Percentiles rank a stretch among this genome's conserved stretches.
phyloP scores from a whole-genome alignment of 2,888 invertebrate genomes.

The Yponomeuta sedellus region DNA sequence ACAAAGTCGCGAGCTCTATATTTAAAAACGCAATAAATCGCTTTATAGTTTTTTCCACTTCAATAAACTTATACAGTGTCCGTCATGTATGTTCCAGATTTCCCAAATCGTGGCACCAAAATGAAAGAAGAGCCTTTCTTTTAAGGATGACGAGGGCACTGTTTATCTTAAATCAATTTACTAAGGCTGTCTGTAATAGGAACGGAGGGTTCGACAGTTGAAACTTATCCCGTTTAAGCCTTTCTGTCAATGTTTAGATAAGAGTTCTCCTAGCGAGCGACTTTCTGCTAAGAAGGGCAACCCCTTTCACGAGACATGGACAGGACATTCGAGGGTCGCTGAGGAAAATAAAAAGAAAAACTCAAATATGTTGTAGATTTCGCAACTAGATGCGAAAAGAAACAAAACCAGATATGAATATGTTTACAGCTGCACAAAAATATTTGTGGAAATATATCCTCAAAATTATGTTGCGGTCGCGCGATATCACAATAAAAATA shows the following conservation, averaged over 20 bases:
- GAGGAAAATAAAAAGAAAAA: not conserved
- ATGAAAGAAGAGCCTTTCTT: conserved; percentile 21
- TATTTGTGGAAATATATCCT: not conserved
- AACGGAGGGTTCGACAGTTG: conserved; percentile 31
- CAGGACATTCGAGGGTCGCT: not conserved
- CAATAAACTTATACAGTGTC: not conserved
- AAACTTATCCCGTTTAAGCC: conserved; percentile 44
- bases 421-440: not conserved
- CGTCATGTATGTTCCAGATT: conserved; percentile 5
- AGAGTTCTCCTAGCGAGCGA: conserved; percentile 25
- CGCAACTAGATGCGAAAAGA: not conserved
- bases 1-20: too few species aligned
- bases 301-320: conserved; percentile 14
- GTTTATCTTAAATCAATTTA: conserved; percentile 35
- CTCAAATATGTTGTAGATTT: not conserved
- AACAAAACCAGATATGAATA: not conserved
- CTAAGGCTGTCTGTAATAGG: conserved; percentile 28
- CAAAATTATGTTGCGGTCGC: not conserved
- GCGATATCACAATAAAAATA: not conserved
- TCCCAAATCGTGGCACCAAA: conserved; percentile 6
- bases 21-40: not conserved
- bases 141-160: conserved; percentile 30
- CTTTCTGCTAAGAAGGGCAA: conserved; percentile 16
- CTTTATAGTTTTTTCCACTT: not conserved
- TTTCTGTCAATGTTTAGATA: conserved; percentile 50